Evolutionary conservation across 2,797 vertebrate genomes (phyloP), one percentile per base, ranked within the genome.

Genomic region (Lagocephalus sceleratus): DNA sequence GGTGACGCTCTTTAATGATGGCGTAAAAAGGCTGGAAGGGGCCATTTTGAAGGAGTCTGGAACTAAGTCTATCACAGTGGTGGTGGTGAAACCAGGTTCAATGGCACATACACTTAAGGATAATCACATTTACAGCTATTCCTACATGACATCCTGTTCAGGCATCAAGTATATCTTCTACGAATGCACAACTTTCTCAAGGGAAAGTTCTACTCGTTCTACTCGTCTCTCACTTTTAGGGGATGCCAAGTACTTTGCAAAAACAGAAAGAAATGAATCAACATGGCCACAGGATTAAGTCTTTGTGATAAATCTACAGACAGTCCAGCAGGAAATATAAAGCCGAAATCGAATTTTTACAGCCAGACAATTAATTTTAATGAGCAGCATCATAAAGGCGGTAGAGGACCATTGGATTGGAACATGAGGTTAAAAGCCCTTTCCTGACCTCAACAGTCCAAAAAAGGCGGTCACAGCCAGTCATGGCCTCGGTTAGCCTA

Each of bases 341-440:
- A 86, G 86, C 76, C 73, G 68, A 85, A 89, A 90, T 89, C 78
- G 66, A 82, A 82, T 85, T 90, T 91, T 91, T 89, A 91, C 85
- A 87, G 80, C 88, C 75, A 77, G 72, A 89, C 85, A 88, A 87
- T 91, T 89, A 91, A 89, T 90, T 90, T 91, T 91, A 92, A 91
- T 89, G 89, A 89, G 87, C 70, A 39, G 70, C 78, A 90, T 89
- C 88, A 90, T 91, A 91, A 90, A 91, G 85, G 89, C 81, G 85
- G 85, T 87, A 87, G 79, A 86, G 84, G 79, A 86, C 84, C 86
- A 86, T 81, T 81, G 85, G 76, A 84, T 84, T 78, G 78, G 79
- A 88, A 83, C 71, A 72, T 70, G 68, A 85, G 85, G 86, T 86
- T 87, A 87, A 84, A 77, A 81, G 77, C 74, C 65, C 65, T 55